Base-by-base conservation (phyloP, 2,797 vertebrate genomes). In the Corythornis leucogaster region DNA sequence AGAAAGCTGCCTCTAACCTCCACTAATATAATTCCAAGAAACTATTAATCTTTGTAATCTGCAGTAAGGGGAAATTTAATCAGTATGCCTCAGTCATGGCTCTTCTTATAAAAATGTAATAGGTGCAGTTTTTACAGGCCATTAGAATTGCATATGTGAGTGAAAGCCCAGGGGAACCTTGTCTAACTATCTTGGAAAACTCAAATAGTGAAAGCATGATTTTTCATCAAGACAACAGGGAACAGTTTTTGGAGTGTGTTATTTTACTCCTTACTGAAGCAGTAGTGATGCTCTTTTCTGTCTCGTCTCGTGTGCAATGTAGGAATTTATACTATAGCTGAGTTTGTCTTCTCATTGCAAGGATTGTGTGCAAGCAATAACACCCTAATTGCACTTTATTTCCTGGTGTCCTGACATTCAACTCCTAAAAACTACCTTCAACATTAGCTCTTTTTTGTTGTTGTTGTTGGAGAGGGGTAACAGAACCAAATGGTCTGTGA, bases 121-220 rank as follows among this genome's bases (percentile, higher is more conserved):
- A 64, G 66, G 38, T 93, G 73, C 64, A 80, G 62, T 93, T 88
- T 78, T 93, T 94, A 58, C 16, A 74, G 62, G 48, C 89, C 68
- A 83, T 95, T 95, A 92, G 90, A 93, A 96, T 89, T 94, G 75
- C 46, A 54, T 76, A 77, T n/a, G 68, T 79, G 76, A 85, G 11
- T 87, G 66, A 91, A 94, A 92, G 69, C 59, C 43, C 85, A 84
- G 28, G 77, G 92, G 74, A 89, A 55, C 7, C 21, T 74, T 53
- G 48, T 54, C 51, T 87, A 93, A 30, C 70, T 79, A 21, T 92
- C 50, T 84, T 58, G 92, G 76, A 83, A 88, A 88, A 48, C 26
- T 66, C 69, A 79, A 85, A 80, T 75, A 73, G 58, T 21, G 4
- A 57, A 73, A 87, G 66, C 42, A 12, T 57, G 57, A 25, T 78